Evolutionary conservation across 2,113 vertebrate species (phyloP).

Genomic region (Cheilinus undulatus): DNA sequence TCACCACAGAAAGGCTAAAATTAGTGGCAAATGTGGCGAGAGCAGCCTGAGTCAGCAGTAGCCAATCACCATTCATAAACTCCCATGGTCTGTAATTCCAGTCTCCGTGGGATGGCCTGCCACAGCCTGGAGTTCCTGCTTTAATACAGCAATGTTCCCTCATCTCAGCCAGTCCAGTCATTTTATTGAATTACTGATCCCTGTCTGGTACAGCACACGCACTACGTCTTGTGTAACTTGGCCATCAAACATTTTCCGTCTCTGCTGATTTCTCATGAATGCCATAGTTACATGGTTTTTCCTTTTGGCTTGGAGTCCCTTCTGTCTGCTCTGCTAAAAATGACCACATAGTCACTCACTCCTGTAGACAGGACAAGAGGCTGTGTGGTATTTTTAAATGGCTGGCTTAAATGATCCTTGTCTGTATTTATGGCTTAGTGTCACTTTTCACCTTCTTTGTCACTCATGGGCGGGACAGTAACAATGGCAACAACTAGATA

Average conservation of each 20-base stretch:
- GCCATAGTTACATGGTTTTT: constrained; percentile 56
- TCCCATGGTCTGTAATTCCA: constrained; percentile 78
- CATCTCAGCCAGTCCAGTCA: constrained; percentile 53
- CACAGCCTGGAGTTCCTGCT: constrained; percentile 84
- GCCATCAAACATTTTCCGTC: constrained; percentile 80
- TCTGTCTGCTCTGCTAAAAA: constrained; percentile 48
- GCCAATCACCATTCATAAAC: constrained; percentile 80
- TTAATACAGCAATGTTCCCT: constrained; percentile 69
- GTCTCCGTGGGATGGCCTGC: constrained; percentile 49
- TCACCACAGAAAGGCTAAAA: constrained; percentile 58
- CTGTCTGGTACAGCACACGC: constrained; percentile 75
- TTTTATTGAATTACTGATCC: constrained; percentile 66
- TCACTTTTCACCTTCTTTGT: background rate
- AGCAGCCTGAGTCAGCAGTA: constrained; percentile 85
- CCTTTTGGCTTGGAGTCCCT: constrained; percentile 43
- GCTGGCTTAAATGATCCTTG: constrained; percentile 9
- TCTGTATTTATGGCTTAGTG: background rate
- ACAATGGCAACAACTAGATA: background rate
- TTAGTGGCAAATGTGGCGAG: constrained; percentile 78
- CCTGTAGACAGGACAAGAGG: background rate
- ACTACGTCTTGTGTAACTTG: constrained; percentile 70
- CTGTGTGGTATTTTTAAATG: constrained; percentile 33
- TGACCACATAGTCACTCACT: constrained; percentile 43
- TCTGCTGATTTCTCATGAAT: constrained; percentile 58
- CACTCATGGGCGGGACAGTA: background rate